Percentiles rank a stretch among this genome's conserved stretches.
These are phyloP conservation scores for Drosophila ananassae DNA, from an alignment of 1,140 invertebrate genomes.

Conservation along the genomic window DNA sequence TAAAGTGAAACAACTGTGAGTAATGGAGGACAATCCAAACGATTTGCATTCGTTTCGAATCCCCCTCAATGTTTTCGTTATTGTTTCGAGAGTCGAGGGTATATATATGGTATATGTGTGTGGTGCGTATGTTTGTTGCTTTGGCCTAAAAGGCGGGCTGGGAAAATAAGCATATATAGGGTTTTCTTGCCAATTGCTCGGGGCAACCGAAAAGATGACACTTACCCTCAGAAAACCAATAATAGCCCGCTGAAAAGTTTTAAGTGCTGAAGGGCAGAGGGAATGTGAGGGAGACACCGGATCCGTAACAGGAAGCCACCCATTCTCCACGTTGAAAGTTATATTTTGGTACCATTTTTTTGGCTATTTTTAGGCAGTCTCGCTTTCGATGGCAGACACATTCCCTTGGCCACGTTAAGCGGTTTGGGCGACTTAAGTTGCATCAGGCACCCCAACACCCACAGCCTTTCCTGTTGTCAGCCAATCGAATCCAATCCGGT, in stretches of 20 bases:
- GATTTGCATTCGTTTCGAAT: constrained; percentile 40
- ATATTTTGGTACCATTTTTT: constrained; percentile 39
- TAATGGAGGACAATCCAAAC: constrained; percentile 47
- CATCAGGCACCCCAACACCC: constrained; percentile 16
- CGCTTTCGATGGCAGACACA: not conserved
- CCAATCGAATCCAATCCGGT: not conserved
- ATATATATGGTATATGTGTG: not conserved
- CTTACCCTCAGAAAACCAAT: constrained; percentile 63
- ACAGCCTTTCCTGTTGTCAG: not conserved
- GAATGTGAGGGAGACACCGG: no score
- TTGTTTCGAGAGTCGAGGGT: constrained; percentile 20
- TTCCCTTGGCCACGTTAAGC: constrained; percentile 19
- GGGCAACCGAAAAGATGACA: constrained; percentile 68
- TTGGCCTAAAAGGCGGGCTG: constrained; percentile 45
- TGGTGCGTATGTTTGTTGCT: constrained; percentile 32
- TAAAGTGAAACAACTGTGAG: constrained; percentile 39
- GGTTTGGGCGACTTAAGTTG: constrained; percentile 32
- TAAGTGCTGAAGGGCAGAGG: constrained; percentile 30
- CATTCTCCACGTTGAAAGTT: not conserved
- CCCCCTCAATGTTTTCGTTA: constrained; percentile 37
- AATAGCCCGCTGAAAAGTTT: constrained; percentile 46
- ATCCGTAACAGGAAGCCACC: constrained; percentile 9
- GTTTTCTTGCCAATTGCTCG: constrained; percentile 46
- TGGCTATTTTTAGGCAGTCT: constrained; percentile 44
- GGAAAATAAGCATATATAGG: constrained; percentile 67